Percentiles rank a stretch among this genome's conserved stretches.
phyloP scores from a whole-genome alignment of 2,113 vertebrate genomes.

The Rhagologus leucostigma region DNA sequence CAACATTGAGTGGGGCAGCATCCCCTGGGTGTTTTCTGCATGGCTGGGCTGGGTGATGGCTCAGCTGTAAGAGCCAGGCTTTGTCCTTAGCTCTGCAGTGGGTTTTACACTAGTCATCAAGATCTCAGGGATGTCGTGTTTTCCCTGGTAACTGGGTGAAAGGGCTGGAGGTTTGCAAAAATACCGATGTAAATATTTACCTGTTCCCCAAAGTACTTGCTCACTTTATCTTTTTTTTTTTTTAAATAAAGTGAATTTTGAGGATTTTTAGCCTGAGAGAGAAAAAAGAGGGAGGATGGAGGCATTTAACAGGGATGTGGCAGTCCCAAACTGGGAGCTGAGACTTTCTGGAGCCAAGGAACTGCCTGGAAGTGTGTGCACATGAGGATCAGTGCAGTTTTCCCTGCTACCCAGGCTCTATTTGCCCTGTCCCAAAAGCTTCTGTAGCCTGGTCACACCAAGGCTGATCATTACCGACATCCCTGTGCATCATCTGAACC shows the following conservation, averaged over 20 bases:
- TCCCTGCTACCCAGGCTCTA: background rate
- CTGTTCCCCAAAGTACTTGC: background rate
- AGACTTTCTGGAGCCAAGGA: background rate
- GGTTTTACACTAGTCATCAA: background rate
- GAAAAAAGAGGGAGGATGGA: background rate
- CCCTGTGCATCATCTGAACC: background rate
- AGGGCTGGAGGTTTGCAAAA: background rate
- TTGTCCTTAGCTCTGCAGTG: background rate
- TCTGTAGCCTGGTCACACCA: background rate
- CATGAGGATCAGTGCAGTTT: background rate
- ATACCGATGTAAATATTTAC: background rate
- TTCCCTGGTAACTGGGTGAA: background rate
- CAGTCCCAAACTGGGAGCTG: background rate
- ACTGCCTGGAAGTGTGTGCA: background rate
- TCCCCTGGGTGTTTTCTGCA: rapidly evolving
- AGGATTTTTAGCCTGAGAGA: background rate
- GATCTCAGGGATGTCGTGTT: background rate
- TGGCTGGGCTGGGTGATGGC: background rate
- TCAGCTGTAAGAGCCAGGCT: background rate
- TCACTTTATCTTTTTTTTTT: background rate
- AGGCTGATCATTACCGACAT: rapidly evolving
- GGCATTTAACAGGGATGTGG: background rate
- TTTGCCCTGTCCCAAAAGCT: background rate
- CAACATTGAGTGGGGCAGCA: rapidly evolving
- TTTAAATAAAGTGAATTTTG: background rate